phyloP scores from a whole-genome alignment of 1,140 invertebrate genomes.

The Formica exsecta region DNA sequence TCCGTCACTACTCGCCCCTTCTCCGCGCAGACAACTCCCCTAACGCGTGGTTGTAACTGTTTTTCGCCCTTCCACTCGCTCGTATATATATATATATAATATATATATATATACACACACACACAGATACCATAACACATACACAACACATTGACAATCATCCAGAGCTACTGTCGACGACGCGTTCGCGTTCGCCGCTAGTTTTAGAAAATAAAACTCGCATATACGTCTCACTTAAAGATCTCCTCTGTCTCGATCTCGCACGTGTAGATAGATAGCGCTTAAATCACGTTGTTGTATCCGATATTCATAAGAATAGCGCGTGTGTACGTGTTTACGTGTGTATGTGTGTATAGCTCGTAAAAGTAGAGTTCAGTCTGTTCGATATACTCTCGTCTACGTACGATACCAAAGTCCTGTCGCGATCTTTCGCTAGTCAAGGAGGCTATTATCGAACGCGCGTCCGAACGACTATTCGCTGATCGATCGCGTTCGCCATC shows the following conservation, averaged over 20 bases:
- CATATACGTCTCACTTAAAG: conserved; percentile 40
- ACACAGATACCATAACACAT: too few relatives aligned
- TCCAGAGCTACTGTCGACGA: conserved; percentile 55
- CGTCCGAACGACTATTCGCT: conserved; percentile 59
- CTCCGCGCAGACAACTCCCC: conserved; percentile 1
- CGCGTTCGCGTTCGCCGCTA: conserved; percentile 28
- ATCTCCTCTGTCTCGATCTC: conserved; percentile 22
- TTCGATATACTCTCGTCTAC: conserved; percentile 13
- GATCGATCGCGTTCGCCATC: neutral
- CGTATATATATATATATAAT: neutral
- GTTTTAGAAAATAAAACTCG: conserved; percentile 49
- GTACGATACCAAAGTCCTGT: neutral
- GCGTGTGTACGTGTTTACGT: conserved; percentile 22
- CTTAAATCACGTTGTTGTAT: conserved; percentile 41
- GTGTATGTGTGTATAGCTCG: conserved; percentile 47
- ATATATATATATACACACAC: neutral
- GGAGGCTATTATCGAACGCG: neutral
- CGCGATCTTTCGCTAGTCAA: conserved; percentile 13
- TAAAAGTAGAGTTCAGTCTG: conserved; percentile 35
- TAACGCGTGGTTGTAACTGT: conserved; percentile 35
- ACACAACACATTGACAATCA: conserved; percentile 68
- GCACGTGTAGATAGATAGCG: conserved; percentile 44
- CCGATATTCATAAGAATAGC: conserved; percentile 44
- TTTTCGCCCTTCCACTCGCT: conserved; percentile 39
- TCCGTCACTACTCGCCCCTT: conserved; percentile 22